Percentiles rank a stretch among this genome's conserved stretches.
Conservation (phyloP, 92 coral and sea anemone genomes). For the Parazoanthus swiftii region DNA sequence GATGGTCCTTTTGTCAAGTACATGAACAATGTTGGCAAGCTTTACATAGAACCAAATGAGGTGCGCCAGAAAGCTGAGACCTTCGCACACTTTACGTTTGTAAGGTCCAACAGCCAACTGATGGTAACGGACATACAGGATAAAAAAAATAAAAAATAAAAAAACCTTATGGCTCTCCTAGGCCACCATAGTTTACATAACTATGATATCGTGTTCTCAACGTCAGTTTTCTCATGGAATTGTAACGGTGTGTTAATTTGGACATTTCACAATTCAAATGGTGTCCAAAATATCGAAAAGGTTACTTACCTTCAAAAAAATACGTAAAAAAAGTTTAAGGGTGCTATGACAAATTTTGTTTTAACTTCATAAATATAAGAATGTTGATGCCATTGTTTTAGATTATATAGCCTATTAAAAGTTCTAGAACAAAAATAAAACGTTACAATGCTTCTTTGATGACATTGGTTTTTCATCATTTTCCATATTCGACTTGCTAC, state of each 20-base stretch:
- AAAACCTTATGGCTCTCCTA: too few species aligned
- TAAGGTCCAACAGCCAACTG: too few species aligned
- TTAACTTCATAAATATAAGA: slow-evolving; percentile 7
- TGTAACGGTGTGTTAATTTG: slow-evolving; percentile 4
- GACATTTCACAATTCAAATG: not conserved
- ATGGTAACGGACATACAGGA: too few species aligned
- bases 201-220: slow-evolving; percentile 11
- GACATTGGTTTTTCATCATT: slow-evolving; percentile 2
- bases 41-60: too few species aligned
- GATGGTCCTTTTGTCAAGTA: too few species aligned
- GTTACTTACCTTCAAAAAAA: not conserved
- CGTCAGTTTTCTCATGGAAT: slow-evolving; percentile 10
- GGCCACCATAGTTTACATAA: not conserved
- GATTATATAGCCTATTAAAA: slow-evolving; percentile 10
- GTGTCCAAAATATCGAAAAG: slow-evolving; percentile 11
- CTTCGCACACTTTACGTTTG: too few species aligned
- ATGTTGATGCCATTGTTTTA: slow-evolving; percentile 14
- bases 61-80: too few species aligned
- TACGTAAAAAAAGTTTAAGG: slow-evolving; percentile 6
- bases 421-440: slow-evolving; percentile 14
- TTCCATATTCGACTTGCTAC: slow-evolving; percentile 15
- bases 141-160: too few species aligned
- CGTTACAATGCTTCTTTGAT: slow-evolving; percentile 2
- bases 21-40: too few species aligned
- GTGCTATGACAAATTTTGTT: slow-evolving; percentile 17